Percentiles rank a stretch among this genome's conserved stretches.
Conservation (phyloP, 1,140 invertebrate species). For the Ips nitidus region DNA sequence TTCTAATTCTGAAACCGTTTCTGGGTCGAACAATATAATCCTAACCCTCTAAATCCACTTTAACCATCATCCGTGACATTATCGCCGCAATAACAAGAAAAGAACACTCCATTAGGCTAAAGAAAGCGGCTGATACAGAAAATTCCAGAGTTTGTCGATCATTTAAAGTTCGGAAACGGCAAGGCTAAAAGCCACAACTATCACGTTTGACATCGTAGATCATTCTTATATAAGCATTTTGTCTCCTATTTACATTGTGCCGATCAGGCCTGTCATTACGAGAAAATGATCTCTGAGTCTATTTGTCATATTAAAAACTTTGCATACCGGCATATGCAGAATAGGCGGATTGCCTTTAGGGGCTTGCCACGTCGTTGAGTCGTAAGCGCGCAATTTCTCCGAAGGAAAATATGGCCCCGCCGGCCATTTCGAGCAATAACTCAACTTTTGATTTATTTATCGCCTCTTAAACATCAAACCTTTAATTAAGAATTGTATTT, state of each 20-base stretch:
- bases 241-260: slow-evolving; percentile 14
- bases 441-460: slow-evolving; percentile 29
- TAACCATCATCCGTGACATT: no score
- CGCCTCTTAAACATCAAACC: slow-evolving; percentile 28
- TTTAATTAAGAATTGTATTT: slow-evolving; percentile 30
- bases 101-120: no score
- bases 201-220: slow-evolving; percentile 18
- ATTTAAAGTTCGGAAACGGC: slow-evolving; percentile 4
- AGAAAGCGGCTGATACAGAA: no score
- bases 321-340: not conserved
- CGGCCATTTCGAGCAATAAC: slow-evolving; percentile 22
- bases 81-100: no score
- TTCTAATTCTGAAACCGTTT: no score
- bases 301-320: not conserved
- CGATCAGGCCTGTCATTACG: not conserved
- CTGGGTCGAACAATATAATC: no score
- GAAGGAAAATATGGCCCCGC: slow-evolving; percentile 1
- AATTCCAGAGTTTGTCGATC: not conserved
- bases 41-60: no score
- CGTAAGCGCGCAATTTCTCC: slow-evolving; percentile 5
- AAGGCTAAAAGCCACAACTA: slow-evolving; percentile 5
- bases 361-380: not conserved
- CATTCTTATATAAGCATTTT: slow-evolving; percentile 17
- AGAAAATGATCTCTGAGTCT: not conserved
- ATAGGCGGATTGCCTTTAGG: not conserved